Evolutionary conservation across 2,797 vertebrate genomes (phyloP), one percentile per base, ranked within the genome.

Genomic region (Helicolenus hilgendorfi): DNA sequence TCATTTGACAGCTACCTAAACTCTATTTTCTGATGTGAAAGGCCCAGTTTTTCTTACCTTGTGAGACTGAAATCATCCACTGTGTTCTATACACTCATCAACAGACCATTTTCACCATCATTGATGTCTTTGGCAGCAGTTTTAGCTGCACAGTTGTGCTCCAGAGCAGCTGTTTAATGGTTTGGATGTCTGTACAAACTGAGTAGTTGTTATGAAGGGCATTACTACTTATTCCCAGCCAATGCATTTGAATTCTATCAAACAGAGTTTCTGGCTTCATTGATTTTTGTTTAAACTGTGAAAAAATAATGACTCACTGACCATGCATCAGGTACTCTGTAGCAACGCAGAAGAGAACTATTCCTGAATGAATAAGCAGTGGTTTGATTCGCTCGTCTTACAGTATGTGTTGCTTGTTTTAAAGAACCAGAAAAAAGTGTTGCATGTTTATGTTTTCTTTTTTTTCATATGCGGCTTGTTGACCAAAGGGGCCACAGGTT

Each of bases 281-380:
- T 68, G 2, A 64, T 85, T 88, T 1, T 65, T 87, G 59, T 79
- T 83, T 55, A 85, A 91, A 86, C 87, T 94, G 91, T 92, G 87
- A 89, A 81, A 65, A 72, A 73, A 81, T 1, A 3, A 38, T 7
- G 29, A 77, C 41, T 49, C 45, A 49, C 45, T 81, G 65, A 85
- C 79, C 71, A 74, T 83, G 78, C 83, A 91, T 87, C 33, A 62
- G 59, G 73, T 84, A 77, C 86, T 91, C 77, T 85, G 94, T 93
- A 93, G 93, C 92, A 92, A 27, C 27, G 7, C 60, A 86, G 77
- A 92, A 58, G 69, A 81, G 10, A 88, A 63, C 38, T 84, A 45
- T 91, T 84, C 65, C 74, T 78, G 41, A 87, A 15, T 80, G 77
- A 89, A 22, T 58, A 67, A 62, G 6, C 29, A 77, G 33, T 81